These are phyloP conservation scores for Nineta flava DNA, from an alignment of 2,888 invertebrate species.

Conservation along the genomic window DNA sequence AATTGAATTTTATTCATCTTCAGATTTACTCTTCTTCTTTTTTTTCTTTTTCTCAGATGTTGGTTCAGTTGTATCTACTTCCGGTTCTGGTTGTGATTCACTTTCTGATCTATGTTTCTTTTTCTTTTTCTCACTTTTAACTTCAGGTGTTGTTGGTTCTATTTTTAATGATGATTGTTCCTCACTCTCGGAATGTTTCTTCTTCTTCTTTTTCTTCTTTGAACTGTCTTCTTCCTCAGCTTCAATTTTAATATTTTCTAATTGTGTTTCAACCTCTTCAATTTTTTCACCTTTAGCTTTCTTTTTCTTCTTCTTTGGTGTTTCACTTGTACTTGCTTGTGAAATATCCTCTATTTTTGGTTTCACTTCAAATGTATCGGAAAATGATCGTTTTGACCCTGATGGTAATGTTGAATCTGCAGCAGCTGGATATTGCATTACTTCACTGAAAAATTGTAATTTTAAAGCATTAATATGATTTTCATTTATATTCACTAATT, in stretches of 20 bases:
- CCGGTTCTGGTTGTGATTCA: not conserved
- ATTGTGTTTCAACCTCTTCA: slow-evolving; percentile 15
- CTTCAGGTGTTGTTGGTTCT: slow-evolving; percentile 25
- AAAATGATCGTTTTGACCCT: slow-evolving; percentile 37
- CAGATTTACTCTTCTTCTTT: not conserved
- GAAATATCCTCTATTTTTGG: slow-evolving; percentile 16
- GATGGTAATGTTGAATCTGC: slow-evolving; percentile 67
- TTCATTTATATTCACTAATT: slow-evolving; percentile 5
- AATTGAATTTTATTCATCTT: slow-evolving; percentile 1
- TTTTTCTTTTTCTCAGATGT: slow-evolving; percentile 3
- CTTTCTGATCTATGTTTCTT: slow-evolving; percentile 19
- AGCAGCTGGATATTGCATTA: slow-evolving; percentile 60
- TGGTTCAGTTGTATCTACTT: slow-evolving; percentile 13
- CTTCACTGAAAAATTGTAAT: slow-evolving; percentile 47
- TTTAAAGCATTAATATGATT: not conserved
- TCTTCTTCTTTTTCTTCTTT: slow-evolving; percentile 28
- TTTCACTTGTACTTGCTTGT: slow-evolving; percentile 14
- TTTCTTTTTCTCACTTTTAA: slow-evolving; percentile 39
- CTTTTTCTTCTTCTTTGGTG: slow-evolving; percentile 22
- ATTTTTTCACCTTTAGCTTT: slow-evolving; percentile 19
- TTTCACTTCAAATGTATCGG: slow-evolving; percentile 20
- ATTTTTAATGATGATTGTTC: slow-evolving; percentile 13
- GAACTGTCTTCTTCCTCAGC: slow-evolving; percentile 9
- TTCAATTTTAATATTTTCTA: slow-evolving; percentile 11
- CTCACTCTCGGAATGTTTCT: slow-evolving; percentile 16